Base-by-base conservation (phyloP, 2,888 invertebrate genomes). In the Charanyca ferruginea region DNA sequence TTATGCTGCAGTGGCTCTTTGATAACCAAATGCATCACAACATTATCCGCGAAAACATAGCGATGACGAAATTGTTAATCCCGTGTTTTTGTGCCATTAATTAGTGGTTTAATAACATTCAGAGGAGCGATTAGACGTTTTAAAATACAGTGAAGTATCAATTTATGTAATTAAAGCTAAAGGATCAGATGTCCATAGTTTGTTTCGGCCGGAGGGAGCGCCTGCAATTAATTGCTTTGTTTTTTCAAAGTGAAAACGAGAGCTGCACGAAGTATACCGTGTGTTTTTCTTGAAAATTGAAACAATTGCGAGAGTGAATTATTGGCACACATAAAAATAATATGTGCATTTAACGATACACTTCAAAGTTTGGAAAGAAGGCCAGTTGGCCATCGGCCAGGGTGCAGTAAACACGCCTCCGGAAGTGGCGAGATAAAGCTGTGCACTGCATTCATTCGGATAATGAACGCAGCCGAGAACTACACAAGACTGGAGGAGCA, bases 311-410 rank as follows among this genome's bases (percentile, higher is more conserved):
- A 70, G 68, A 67, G 85, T 86, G 83, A 90, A 84, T 88, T 91
- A 91, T 87, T 83, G 70, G 68, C 68, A 77, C 59, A 77, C 74
- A 84, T 85, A 83, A 83, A 85, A 87, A 86, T 91, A 90, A 91
- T 90, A 88, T 84, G 87, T 87, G 88, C 82, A 87, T 89, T 91
- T 90, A 89, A 89, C 84, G 86, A 85, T 82, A 75, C 81, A 81
- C 83, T 86, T 85, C 81, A 81, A 84, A 83, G 85, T 85, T 85
- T 58, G 79, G 73, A 87, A 89, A 87, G 88, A 87, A 86, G 88
- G 93, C 92, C 93, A 91, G 85, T 89, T 94, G 94, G 94, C 91
- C 42, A 44, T 23, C 35, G 32, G 88, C 94, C 94, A 94, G 90
- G 77, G 85, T 84, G 87, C 87, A 86, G 79, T 83, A 77, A 81